Evolutionary conservation across 2,797 vertebrate species (phyloP), one percentile per base, ranked within the genome.

Genomic region (Chloroceryle inda): DNA sequence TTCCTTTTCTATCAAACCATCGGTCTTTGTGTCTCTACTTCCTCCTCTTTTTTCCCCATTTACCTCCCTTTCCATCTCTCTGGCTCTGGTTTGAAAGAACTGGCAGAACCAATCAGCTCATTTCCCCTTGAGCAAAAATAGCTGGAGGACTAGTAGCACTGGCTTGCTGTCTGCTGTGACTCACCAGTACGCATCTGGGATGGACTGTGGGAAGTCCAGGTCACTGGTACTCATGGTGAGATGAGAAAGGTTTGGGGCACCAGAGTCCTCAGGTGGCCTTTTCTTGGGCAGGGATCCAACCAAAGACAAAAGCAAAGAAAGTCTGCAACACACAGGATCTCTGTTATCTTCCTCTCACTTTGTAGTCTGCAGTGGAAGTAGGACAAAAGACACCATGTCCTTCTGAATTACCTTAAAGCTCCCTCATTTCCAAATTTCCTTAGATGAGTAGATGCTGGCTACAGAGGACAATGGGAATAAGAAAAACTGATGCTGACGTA

Each of bases 221-320:
- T 58, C 63, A 73, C 18, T 3, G 0, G 2, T 45, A 24, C 17
- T 50, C 3, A 0, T 8, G 22, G 33, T 55, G 62, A 47, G 9
- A 45, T 7, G 19, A 56, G 22, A 71, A 59, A 79, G 19, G 4
- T 83, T 67, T 87, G 37, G 35, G 62, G 17, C 42, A 77, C 31
- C 52, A 7, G 17, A 37, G 22, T 8, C 53, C 20, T 84, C 6
- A 3, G 29, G 38, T 8, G 9, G 44, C 44, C 47, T 87, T 89
- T 86, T 33, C 52, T 31, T 55, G 26, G 19, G 16, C 23, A 29
- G 17, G 26, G 53, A 38, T 86, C 33, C 40, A 72, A 6, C 29
- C 0, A 1, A 68, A 88, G 33, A 24, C 22, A 45, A 29, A 61
- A 52, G 24, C 27, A 49, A 59, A 92, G 44, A 7, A 63, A 81